A percentile compares a stretch with the other conserved stretches of the same genome.
Evolutionary conservation across 2,113 vertebrate species (phyloP).

Genomic region (Oxygymnocypris stewartii): DNA sequence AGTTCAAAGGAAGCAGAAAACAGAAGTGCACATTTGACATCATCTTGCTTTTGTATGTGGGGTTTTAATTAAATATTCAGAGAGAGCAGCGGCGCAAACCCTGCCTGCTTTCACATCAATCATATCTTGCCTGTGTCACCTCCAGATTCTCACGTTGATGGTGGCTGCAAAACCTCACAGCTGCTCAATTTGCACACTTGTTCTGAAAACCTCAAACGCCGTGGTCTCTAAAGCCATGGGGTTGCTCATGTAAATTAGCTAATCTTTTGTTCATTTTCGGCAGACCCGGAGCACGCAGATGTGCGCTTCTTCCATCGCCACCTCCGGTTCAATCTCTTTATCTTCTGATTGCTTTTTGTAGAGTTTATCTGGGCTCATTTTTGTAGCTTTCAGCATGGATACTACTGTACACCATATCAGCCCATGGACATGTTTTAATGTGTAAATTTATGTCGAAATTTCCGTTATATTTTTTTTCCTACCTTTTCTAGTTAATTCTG

Average conservation of each 20-base stretch:
- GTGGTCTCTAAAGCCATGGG: constrained; percentile 27
- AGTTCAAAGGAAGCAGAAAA: constrained; percentile 4
- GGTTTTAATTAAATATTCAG: constrained; percentile 26
- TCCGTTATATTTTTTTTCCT: background rate
- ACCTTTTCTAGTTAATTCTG: constrained; percentile 2
- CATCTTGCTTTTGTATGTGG: constrained; percentile 15
- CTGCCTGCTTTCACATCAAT: constrained; percentile 16
- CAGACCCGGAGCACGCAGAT: constrained; percentile 1
- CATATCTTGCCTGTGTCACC: constrained; percentile 8
- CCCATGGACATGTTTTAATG: background rate
- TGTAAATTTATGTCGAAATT: background rate
- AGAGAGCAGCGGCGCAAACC: background rate
- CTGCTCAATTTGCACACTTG: constrained; percentile 34
- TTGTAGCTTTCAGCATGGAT: background rate
- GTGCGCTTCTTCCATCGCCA: constrained; percentile 9
- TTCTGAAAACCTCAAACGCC: background rate
- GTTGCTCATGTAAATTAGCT: constrained; percentile 22
- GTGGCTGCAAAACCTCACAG: background rate
- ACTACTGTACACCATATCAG: background rate
- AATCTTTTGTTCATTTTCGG: constrained; percentile 30
- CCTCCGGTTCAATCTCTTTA: constrained; percentile 21
- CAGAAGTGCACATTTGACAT: constrained; percentile 7
- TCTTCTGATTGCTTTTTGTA: constrained; percentile 37
- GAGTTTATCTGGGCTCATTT: constrained; percentile 24
- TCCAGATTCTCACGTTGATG: background rate